Evolutionary conservation across 2,113 vertebrate species (phyloP).

Genomic region (Daboia siamensis): DNA sequence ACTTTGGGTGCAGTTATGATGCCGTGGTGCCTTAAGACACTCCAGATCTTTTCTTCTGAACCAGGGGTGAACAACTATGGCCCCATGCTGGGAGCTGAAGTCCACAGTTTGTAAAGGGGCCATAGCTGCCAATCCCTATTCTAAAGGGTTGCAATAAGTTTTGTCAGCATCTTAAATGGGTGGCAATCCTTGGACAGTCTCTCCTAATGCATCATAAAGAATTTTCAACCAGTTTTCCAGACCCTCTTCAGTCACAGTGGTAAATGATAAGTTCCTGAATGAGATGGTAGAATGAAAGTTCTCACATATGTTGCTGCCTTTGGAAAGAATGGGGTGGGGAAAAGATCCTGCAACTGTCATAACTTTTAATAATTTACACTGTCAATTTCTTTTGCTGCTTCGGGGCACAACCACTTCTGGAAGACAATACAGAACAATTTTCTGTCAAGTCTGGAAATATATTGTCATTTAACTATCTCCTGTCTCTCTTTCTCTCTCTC

Average conservation of each 20-base stretch:
- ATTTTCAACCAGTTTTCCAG: conserved; percentile 38
- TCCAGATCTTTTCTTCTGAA: not conserved
- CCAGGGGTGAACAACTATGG: not conserved
- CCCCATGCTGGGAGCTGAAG: not conserved
- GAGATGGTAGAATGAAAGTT: conserved; percentile 43
- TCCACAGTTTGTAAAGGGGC: not conserved
- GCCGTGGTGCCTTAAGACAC: not conserved
- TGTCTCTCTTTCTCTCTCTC: conserved; percentile 51
- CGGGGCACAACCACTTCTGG: conserved; percentile 46
- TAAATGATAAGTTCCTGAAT: conserved; percentile 52
- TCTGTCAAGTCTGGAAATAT: conserved; percentile 59
- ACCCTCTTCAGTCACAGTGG: conserved; percentile 18
- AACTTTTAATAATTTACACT: conserved; percentile 58
- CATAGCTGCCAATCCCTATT: conserved; percentile 28
- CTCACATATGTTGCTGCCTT: conserved; percentile 39
- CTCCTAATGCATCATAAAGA: conserved; percentile 52
- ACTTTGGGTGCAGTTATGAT: not conserved
- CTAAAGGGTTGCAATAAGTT: conserved; percentile 31
- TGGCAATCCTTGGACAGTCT: conserved; percentile 37
- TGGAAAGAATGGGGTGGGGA: conserved; percentile 43
- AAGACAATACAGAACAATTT: conserved; percentile 56
- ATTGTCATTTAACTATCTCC: conserved; percentile 58
- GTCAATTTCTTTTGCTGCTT: conserved; percentile 57
- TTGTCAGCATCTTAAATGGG: conserved; percentile 54
- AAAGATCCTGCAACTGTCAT: conserved; percentile 52